These are phyloP conservation scores for Manduca sexta DNA, from an alignment of 1,140 invertebrate species.

Conservation along the genomic window DNA sequence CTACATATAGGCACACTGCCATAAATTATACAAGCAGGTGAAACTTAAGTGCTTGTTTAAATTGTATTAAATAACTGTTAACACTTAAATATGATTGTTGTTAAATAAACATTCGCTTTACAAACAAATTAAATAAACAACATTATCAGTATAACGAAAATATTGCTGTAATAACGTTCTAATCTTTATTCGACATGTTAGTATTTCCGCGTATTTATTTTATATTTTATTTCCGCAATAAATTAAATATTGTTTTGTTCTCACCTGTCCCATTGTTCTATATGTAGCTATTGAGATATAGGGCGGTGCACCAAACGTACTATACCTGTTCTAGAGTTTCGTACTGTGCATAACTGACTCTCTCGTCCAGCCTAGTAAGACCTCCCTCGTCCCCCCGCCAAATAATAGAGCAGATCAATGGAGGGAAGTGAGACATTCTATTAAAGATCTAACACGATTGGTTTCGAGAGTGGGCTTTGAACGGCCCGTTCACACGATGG, in stretches of 20 bases:
- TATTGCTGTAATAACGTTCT: no score
- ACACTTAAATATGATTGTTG: no score
- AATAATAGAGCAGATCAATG: constrained; percentile 10
- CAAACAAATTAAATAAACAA: no score
- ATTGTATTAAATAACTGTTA: no score
- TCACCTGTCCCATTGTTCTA: constrained; percentile 22
- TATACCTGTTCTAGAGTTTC: constrained; percentile 24
- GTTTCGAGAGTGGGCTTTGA: constrained; percentile 9
- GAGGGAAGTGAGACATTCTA: constrained; percentile 8
- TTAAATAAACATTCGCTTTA: no score
- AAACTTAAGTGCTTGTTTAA: no score
- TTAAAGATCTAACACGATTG: constrained; percentile 9
- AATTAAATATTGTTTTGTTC: constrained; percentile 14
- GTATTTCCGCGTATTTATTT: no score
- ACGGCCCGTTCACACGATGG: constrained; percentile 25
- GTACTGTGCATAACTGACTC: constrained; percentile 28
- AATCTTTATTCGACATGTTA: no score
- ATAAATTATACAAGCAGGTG: no score
- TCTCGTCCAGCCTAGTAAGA: constrained; percentile 18
- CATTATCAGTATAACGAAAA: no score
- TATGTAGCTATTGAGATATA: constrained; percentile 19
- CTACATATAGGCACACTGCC: no score
- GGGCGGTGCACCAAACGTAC: constrained; percentile 26
- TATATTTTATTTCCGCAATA: no score
- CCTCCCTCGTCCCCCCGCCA: constrained; percentile 6